Percentiles rank a stretch among this genome's conserved stretches.
Evolutionary conservation across 92 coral and sea anemone genomes (phyloP).

Genomic region (Phenganax stokvisi): DNA sequence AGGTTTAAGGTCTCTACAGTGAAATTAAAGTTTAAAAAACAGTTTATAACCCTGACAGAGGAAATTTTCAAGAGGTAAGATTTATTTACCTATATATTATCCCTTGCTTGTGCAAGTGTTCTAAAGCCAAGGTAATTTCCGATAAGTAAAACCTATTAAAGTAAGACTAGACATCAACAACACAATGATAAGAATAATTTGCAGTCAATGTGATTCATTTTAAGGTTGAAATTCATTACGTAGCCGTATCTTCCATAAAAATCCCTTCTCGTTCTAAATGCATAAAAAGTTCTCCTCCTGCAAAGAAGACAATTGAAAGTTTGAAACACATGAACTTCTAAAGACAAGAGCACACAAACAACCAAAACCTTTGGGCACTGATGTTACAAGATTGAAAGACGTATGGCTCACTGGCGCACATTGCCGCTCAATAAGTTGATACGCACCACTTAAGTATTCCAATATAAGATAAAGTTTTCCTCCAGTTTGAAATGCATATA

Average conservation of each 20-base stretch:
- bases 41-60: neutral
- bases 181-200: neutral
- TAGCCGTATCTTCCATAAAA: slow-evolving; percentile 96
- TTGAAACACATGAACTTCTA: neutral
- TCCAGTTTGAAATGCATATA: slow-evolving; percentile 98
- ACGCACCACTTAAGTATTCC: slow-evolving; percentile 98
- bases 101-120: slow-evolving; percentile 95
- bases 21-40: neutral
- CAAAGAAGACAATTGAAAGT: neutral
- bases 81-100: slow-evolving; percentile 79
- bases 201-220: neutral
- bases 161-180: neutral
- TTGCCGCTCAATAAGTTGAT: neutral
- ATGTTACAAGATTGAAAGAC: no score
- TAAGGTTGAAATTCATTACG: slow-evolving; percentile 45
- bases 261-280: slow-evolving; percentile 97
- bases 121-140: slow-evolving; percentile 84
- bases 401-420: no score
- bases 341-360: no score
- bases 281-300: slow-evolving; percentile 98
- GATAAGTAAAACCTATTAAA: slow-evolving; percentile 74
- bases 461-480: slow-evolving; percentile 92
- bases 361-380: no score
- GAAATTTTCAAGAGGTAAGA: no score
- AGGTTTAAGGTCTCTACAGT: slow-evolving; percentile 88